Percentiles rank a stretch among this genome's conserved stretches.
These are phyloP conservation scores for Ellobius talpinus DNA, from an alignment of 2,113 vertebrate genomes.

Conservation along the genomic window DNA sequence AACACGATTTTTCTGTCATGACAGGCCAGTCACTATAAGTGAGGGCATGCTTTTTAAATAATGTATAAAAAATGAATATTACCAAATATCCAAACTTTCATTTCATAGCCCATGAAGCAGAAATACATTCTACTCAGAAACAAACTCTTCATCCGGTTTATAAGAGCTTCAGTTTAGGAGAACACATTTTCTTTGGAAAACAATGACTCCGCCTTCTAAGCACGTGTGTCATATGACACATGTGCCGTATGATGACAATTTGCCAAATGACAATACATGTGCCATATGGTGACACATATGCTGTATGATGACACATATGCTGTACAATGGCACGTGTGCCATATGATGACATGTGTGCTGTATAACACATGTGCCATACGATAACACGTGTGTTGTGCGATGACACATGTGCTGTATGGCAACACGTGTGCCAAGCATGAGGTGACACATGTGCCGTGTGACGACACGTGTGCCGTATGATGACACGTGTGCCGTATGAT, in stretches of 20 bases:
- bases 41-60: not conserved
- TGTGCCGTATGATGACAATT: too few relatives aligned
- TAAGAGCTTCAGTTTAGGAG: not conserved
- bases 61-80: not conserved
- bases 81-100: not conserved
- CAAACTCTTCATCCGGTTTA: not conserved
- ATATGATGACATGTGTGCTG: too few relatives aligned
- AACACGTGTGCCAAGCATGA: not conserved
- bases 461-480: too few relatives aligned
- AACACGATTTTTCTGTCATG: not conserved
- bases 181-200: not conserved
- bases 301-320: not conserved
- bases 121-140: not conserved
- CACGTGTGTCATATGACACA: not conserved
- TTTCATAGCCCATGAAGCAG: conserved; percentile 7
- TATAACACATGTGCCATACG: not conserved
- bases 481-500: too few relatives aligned
- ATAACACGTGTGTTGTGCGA: not conserved
- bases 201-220: not conserved
- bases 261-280: too few relatives aligned
- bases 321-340: too few relatives aligned
- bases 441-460: not conserved
- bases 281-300: too few relatives aligned
- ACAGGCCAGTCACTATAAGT: not conserved
- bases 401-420: too few relatives aligned